Evolutionary conservation across 2,113 vertebrate species (phyloP), one percentile per base, ranked within the genome.

Genomic region (Mus spicilegus): DNA sequence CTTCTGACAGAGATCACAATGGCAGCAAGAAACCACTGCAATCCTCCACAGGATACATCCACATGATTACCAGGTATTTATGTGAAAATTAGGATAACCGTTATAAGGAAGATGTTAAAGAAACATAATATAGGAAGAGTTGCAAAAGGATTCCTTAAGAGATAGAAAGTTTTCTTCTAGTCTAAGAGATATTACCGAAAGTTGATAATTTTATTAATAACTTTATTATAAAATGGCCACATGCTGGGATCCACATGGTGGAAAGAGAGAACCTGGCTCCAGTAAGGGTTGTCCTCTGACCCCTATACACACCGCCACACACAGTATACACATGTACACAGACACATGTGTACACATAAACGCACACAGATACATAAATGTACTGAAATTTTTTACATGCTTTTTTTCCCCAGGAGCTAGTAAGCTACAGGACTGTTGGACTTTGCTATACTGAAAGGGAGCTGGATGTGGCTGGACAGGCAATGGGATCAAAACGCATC

Each of bases 101-200:
- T 73, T 80, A n/a, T 36, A 90, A 86, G 33, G 36, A 93, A 87
- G 28, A 72, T 39, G 36, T 65, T 26, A 58, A 70, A 51, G 93
- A 89, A 89, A 42, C 3, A 84, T n/a, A 86, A 70, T 80, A 63
- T 49, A 75, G 6, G 11, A 95, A 75, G 63, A 73, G 5, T 80
- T 85, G 76, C 42, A 51, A 89, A 92, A 70, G 30, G 73, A 95
- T 73, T 87, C 33, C 72, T 88, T 93, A 42, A 76, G 77, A 90
- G 87, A 84, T 75, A 51, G 9, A 5, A 69, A 24, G 16, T 6
- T 33, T 19, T 75, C 76, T 54, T 46, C 6, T 58, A 24, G 14
- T 39, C 65, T 88, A 51, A 51, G 26, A 51, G 30, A 20, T 28
- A 36, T 51, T 85, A 46, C 22, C 24, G 20, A 63, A 92, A 86